A percentile compares a stretch with the other conserved stretches of the same genome.
Conservation (phyloP, 2,113 vertebrate species). For the Cygnus atratus region DNA sequence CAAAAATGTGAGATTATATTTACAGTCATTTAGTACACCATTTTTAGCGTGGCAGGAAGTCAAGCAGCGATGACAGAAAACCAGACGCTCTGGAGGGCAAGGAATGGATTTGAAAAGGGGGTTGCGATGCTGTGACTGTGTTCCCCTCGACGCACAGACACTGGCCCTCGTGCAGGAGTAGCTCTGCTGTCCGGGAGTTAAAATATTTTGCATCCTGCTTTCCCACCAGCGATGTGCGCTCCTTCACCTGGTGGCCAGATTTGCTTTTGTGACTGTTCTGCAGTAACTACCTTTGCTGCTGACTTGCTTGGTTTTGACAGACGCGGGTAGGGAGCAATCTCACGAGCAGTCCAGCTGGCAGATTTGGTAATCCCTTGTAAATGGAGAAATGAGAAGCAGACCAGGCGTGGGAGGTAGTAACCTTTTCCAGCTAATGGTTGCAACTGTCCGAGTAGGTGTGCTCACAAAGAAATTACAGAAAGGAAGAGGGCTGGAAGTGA, state of each 20-base stretch:
- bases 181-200: neutral
- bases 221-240: fast-evolving
- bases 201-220: neutral
- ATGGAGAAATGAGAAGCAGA: neutral
- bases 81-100: neutral
- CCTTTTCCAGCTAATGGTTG: neutral
- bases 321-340: fast-evolving
- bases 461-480: neutral
- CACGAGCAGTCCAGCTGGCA: fast-evolving
- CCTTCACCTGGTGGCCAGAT: neutral
- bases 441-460: neutral
- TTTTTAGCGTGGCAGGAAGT: neutral
- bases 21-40: neutral
- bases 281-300: neutral
- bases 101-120: neutral
- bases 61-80: neutral
- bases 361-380: neutral
- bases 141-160: neutral
- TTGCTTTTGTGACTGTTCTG: fast-evolving
- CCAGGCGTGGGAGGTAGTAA: neutral
- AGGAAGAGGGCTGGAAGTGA: neutral
- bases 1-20: neutral
- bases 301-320: neutral
- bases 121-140: neutral
- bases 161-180: neutral